Evolutionary conservation across 2,888 invertebrate species (phyloP).

Genomic region (Apamea monoglypha): DNA sequence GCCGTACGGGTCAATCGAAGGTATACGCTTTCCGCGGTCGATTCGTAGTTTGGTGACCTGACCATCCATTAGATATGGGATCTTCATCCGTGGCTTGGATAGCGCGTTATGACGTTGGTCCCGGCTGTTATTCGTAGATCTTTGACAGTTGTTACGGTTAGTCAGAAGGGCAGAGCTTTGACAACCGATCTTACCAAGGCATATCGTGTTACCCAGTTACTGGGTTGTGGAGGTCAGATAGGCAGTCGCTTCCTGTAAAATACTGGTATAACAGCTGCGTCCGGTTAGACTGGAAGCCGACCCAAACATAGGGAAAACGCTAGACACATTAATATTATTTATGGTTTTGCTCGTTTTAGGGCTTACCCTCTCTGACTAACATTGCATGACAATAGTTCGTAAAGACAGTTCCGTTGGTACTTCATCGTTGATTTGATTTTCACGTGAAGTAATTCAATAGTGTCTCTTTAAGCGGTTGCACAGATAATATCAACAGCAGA

Average conservation of each 20-base stretch:
- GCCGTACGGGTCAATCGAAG: not conserved
- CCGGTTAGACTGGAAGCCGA: not conserved
- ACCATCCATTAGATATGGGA: not conserved
- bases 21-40: not conserved
- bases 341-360: not conserved
- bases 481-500: not conserved
- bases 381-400: not conserved
- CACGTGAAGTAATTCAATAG: not conserved
- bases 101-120: not conserved
- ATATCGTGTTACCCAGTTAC: not conserved
- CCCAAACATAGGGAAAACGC: not conserved
- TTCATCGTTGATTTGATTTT: slow-evolving; percentile 12
- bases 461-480: not conserved
- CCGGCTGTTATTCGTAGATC: not conserved
- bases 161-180: not conserved
- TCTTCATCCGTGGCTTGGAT: not conserved
- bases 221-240: not conserved
- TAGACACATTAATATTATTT: not conserved
- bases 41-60: not conserved
- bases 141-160: not conserved
- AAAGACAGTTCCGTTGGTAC: slow-evolving; percentile 33
- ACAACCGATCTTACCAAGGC: not conserved
- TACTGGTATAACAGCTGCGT: not conserved
- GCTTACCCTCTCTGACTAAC: slow-evolving; percentile 7
- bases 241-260: not conserved